Evolutionary conservation across 2,797 vertebrate genomes (phyloP).

Genomic region (Thunnus albacares): DNA sequence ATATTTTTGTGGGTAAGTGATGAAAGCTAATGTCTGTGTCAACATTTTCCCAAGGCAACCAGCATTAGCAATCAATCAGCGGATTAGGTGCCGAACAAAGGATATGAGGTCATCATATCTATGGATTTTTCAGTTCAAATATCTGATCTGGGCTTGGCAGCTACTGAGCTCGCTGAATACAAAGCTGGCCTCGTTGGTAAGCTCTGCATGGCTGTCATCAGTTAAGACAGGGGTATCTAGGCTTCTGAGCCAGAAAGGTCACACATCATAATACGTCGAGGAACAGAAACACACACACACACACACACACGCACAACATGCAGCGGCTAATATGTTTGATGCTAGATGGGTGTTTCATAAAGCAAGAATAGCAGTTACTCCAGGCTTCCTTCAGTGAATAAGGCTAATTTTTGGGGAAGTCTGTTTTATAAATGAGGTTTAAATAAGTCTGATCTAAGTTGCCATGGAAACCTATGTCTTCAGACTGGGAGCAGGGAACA

Average conservation of each 20-base stretch:
- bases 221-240: conserved; percentile 60
- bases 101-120: conserved; percentile 76
- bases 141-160: conserved; percentile 73
- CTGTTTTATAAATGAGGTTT: background rate
- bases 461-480: background rate
- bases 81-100: conserved; percentile 74
- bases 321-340: background rate
- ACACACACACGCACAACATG: conserved; percentile 1
- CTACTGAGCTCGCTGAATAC: conserved; percentile 69
- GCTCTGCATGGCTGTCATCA: conserved; percentile 46
- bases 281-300: conserved; percentile 29
- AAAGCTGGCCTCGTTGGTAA: conserved; percentile 65
- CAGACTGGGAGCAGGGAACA: no score
- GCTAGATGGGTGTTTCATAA: background rate
- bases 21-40: conserved; percentile 73
- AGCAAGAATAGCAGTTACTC: background rate
- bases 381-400: background rate
- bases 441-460: background rate
- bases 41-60: conserved; percentile 77
- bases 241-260: conserved; percentile 76
- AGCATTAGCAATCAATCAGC: conserved; percentile 69
- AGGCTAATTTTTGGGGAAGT: background rate
- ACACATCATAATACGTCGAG: conserved; percentile 69
- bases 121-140: conserved; percentile 75
- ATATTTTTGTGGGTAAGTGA: conserved; percentile 70